Conservation (phyloP, 1,140 invertebrate genomes). For the Neocloeon triangulifer region DNA sequence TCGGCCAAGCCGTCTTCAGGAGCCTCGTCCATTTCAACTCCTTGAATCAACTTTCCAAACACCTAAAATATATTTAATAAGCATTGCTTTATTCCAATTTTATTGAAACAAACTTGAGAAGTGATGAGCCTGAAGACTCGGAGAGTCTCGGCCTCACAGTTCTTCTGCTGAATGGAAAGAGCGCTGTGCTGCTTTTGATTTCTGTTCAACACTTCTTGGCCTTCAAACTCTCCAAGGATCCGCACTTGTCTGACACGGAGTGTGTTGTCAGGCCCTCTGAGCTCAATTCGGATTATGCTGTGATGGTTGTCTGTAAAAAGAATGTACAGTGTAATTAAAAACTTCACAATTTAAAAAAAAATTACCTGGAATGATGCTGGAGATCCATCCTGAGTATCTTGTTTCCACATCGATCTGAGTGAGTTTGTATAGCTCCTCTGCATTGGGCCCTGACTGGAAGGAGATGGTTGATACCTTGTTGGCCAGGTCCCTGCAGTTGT, state of each 20-base stretch:
- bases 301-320: conserved; percentile 21
- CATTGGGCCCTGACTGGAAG: conserved; percentile 55
- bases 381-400: conserved; percentile 65
- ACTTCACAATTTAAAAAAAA: conserved; percentile 3
- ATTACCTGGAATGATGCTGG: conserved; percentile 49
- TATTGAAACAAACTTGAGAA: conserved; percentile 38
- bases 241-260: conserved; percentile 66
- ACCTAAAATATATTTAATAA: conserved; percentile 27
- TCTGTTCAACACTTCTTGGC: conserved; percentile 17
- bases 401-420: conserved; percentile 62
- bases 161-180: conserved; percentile 50
- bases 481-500: conserved; percentile 75
- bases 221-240: conserved; percentile 30
- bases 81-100: background rate
- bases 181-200: conserved; percentile 18
- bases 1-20: conserved; percentile 10
- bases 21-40: conserved; percentile 21
- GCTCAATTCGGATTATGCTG: conserved; percentile 45
- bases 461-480: conserved; percentile 69
- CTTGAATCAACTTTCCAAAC: conserved; percentile 70
- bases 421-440: conserved; percentile 59
- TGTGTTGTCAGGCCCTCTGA: conserved; percentile 79
- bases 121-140: conserved; percentile 86
- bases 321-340: conserved; percentile 1
- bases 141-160: conserved; percentile 80